Evolutionary conservation across 2,888 invertebrate species (phyloP), one percentile per base, ranked within the genome.

Genomic region (Camponotus fellah): DNA sequence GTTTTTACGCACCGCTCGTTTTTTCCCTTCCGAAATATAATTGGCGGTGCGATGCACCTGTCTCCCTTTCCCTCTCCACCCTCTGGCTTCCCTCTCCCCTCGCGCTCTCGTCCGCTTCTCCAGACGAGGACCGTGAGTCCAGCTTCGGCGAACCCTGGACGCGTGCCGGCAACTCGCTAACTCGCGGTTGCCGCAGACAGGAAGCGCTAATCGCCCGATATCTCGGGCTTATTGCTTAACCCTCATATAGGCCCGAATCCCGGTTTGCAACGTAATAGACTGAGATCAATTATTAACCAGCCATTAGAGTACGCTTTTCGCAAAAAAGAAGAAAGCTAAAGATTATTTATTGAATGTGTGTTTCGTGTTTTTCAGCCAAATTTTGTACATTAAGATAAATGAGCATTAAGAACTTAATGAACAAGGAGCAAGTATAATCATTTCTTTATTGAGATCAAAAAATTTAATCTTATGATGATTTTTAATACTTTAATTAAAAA

Each of bases 1-100:
- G 88, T 89, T 91, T 91, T 89, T 91, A 89, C 88, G 90, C 90
- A 82, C 89, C 88, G 88, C 90, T 91, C 87, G 90, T 92, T 91
- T 88, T 88, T 92, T 90, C 91, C 89, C 90, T 89, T 89, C 93
- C 93, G 92, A 94, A 94, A 95, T 95, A 94, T 95, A 94, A 95
- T 95, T 95, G 95, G 94, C 94, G 92, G 94, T 93, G 92, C 94
- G 94, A 94, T 94, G 95, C 95, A 94, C 95, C 94, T 95, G 95
- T 94, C 94, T 92, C 91, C 91, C 91, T 91, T 89, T 89, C 91
- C 90, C 82, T 76, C 82, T 66, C 88, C 83, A 85, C 88, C 86
- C 77, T 77, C 68, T 65, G 34, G 12, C 65, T 77, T 65, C 85
- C 72, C 65, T 53, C 17, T 49, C 46, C 49, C 12, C 14, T 2